Base-by-base conservation (phyloP, 2,888 invertebrate genomes). In the Tenthredo livida region DNA sequence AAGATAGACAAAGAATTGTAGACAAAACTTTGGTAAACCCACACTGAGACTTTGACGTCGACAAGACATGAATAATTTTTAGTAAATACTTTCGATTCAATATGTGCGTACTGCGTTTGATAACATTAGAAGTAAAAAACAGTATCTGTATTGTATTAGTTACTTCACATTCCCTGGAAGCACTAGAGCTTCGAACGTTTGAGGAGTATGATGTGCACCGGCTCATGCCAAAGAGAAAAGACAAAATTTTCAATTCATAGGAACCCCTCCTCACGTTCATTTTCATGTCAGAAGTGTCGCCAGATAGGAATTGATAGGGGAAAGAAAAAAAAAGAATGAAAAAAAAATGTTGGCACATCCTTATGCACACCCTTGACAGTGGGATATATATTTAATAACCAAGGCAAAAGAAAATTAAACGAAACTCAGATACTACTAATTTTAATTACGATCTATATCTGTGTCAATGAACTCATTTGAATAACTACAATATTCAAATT, bases 401-500 rank as follows among this genome's bases (percentile, higher is more conserved):
- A 40, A 70, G 17, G 70, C 33, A 43, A 21, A 43, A 73, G 43
- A 47, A 12, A 47, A 12, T 12, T 12, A 21, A 73, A 43, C 17
- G 43, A 21, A 73, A 43, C 17, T 73, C 12, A 43, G 43, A 73
- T 25, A 43, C 40, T 73, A 73, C 73, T 43, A 21, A 10, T 43
- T 73, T 73, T 17, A 40, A 43, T 29, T 17, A 40, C 43, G 9
- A 73, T 73, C 33, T 70, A 37, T 70, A 70, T 70, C 70, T 1
- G 37, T 43, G 12, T 43, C 37, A 37, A 70, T 40, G 10, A 10
- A 2, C 43, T 21, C 40, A 43, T 21, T 21, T 73, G 1, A 43
- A 73, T 21, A 67, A 21, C 70, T 70, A 67, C 67, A 33, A 67
- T 47, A 47, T 67, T 25, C 29, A 29, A 25, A 37, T 70, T 70